Base-by-base conservation (phyloP, 2,888 invertebrate species). In the Cabera pusaria region DNA sequence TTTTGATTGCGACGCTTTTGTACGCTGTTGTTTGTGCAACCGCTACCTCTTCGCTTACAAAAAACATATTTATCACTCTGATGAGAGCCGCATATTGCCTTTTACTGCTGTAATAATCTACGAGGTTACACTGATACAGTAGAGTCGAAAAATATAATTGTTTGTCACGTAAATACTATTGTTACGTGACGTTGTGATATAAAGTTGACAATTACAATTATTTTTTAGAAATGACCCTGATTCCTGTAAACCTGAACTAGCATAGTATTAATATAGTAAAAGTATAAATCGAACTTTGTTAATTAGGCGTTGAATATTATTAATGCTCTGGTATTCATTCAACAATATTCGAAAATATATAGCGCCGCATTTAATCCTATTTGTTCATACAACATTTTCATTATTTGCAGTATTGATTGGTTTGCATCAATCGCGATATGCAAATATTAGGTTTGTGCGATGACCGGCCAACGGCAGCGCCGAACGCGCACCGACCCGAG, bases 331-430 rank as follows among this genome's bases (percentile, higher is more conserved):
- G 18, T 6, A 19, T 12, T 24, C 6, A 14, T 14, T 20, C 24
- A 7, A 31, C 16, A 31, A 25, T 8, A 5, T 58, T 60, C 64
- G 49, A 60, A 63, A 64, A 60, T 52, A 61, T 61, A 63, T 62
- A 51, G 60, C 59, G 53, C 56, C 49, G 53, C 47, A 51, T 61
- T 55, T 62, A 73, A 76, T 75, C 64, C 51, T 77, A 71, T 83
- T 79, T 75, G 78, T 72, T 71, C 74, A 78, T 76, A 75, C 68
- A 76, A 75, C 68, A 76, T 77, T 80, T 81, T 77, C 77, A 82
- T 80, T 86, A 86, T 88, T 88, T 88, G 83, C 83, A 72, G 77
- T 81, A 86, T 85, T 86, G 88, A 88, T 88, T 87, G 84, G 77
- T 69, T 75, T 64, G 79, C 79, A 86, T 87, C 85, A 86, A 86